These are phyloP conservation scores for Macaca fascicularis DNA, from an alignment of 2,113 vertebrate species.

Conservation along the genomic window DNA sequence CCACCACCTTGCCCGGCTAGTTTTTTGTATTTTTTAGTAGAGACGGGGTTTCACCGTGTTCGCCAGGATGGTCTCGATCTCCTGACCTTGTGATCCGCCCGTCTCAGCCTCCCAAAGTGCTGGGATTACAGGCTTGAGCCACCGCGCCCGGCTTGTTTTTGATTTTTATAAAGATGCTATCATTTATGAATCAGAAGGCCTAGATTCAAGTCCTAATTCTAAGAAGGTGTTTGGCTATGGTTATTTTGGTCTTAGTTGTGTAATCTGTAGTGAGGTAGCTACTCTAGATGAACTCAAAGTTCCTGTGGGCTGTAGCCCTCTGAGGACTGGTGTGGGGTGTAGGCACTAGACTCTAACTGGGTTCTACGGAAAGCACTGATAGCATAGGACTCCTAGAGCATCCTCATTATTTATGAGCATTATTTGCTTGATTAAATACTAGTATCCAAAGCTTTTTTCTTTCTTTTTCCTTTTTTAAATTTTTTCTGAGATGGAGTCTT, in stretches of 20 bases:
- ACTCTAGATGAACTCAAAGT: neutral
- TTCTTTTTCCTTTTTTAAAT: no score
- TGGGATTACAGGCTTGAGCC: no score
- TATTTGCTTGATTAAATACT: neutral
- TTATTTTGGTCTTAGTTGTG: neutral
- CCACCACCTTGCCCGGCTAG: no score
- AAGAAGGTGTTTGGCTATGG: neutral
- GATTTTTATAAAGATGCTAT: constrained; percentile 12
- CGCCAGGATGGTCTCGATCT: no score
- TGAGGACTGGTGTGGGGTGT: neutral
- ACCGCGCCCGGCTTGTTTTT: neutral
- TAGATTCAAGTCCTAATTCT: neutral
- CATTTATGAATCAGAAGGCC: neutral
- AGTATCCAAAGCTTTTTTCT: neutral
- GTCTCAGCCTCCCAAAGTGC: no score
- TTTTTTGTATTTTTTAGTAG: no score
- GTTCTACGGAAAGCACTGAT: neutral
- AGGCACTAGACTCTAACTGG: neutral
- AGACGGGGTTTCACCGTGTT: no score
- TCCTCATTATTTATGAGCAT: neutral
- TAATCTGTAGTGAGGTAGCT: neutral
- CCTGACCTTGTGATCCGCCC: no score
- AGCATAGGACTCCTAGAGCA: neutral
- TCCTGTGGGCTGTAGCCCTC: neutral
- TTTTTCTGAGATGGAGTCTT: no score